Evolutionary conservation across 53 echinoderm and acorn worm genomes (phyloP).

Genomic region (Holothuria leucospilota): DNA sequence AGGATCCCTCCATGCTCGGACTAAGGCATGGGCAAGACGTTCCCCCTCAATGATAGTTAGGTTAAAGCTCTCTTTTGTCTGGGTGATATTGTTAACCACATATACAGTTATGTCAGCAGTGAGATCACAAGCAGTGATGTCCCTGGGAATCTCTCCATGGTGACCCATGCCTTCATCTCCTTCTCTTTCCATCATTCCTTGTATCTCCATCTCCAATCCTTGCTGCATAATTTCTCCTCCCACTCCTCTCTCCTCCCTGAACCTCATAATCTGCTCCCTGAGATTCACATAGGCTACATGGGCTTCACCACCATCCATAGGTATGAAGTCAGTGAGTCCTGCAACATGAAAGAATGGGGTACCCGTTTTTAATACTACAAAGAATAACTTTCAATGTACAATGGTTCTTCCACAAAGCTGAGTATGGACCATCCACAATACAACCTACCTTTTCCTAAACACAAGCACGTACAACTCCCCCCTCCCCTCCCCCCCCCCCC

Average conservation of each 20-base stretch:
- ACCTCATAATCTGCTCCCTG: no score
- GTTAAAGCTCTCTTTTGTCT: background rate
- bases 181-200: background rate
- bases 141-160: background rate
- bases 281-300: background rate
- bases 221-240: background rate
- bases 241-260: background rate
- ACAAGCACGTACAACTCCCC: no score
- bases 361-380: no score
- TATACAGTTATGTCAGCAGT: background rate
- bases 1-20: conserved; percentile 12
- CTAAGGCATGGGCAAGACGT: background rate
- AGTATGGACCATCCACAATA: no score
- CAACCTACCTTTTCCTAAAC: no score
- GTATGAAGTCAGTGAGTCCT: conserved; percentile 12
- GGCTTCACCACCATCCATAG: background rate
- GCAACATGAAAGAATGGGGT: background rate
- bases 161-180: background rate
- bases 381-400: no score
- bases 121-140: background rate
- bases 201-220: background rate
- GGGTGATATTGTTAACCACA: background rate
- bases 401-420: no score
- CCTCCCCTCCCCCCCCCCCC: no score
- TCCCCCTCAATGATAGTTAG: conserved; percentile 15